phyloP scores from a whole-genome alignment of 37 sponge, comb jelly and placozoan species.

The Cladorhizidae sp. region DNA sequence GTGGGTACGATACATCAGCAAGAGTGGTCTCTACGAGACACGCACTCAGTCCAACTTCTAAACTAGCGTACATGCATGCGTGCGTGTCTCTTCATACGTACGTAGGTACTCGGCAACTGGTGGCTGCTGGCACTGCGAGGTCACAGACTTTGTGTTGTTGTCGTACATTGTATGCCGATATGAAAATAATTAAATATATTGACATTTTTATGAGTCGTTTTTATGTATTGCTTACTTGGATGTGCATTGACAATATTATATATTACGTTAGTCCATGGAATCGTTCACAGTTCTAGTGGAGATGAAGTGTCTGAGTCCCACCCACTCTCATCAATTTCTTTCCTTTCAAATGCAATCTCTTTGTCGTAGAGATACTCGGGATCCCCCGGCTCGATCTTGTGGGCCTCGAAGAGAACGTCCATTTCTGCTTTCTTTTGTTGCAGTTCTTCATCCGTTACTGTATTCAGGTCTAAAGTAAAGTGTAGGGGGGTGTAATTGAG shows the following conservation, averaged over 20 bases:
- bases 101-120: no score
- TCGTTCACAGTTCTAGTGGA: neutral
- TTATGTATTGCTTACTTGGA: no score
- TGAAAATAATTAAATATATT: no score
- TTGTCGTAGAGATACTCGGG: conserved; percentile 74
- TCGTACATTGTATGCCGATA: no score
- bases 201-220: no score
- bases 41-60: conserved; percentile 74
- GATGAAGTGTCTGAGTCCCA: conserved; percentile 89
- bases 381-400: conserved; percentile 65
- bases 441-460: conserved; percentile 48
- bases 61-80: no score
- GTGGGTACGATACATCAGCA: conserved; percentile 97
- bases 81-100: no score
- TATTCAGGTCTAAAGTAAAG: conserved; percentile 67
- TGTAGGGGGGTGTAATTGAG: no score
- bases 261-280: no score
- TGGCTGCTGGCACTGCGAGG: no score
- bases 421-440: conserved; percentile 53
- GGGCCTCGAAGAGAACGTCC: conserved; percentile 66
- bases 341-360: conserved; percentile 70
- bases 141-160: no score
- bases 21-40: conserved; percentile 95
- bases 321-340: conserved; percentile 62
- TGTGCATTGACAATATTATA: no score